phyloP scores from a whole-genome alignment of 2,888 invertebrate genomes.

The Dryadula phaetusa region DNA sequence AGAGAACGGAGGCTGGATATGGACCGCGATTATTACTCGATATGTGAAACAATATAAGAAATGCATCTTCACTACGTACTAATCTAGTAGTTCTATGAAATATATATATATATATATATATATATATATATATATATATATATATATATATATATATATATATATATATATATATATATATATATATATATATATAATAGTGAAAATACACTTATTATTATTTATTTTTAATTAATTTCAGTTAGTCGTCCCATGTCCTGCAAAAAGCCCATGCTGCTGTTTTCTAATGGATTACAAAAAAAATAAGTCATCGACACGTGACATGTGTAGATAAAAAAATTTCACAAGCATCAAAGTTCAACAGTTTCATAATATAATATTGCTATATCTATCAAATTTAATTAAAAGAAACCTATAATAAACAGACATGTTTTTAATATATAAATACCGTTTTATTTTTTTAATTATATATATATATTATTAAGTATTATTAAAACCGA shows the following conservation, averaged over 20 bases:
- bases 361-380: neutral
- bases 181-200: neutral
- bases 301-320: neutral
- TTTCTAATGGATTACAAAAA: conserved; percentile 17
- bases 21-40: neutral
- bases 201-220: conserved; percentile 24
- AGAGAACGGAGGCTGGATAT: neutral
- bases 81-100: neutral
- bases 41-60: conserved; percentile 17
- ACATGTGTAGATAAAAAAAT: neutral
- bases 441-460: too few relatives aligned
- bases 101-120: neutral
- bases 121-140: neutral
- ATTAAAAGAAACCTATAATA: too few relatives aligned
- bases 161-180: neutral
- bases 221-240: conserved; percentile 8
- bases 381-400: neutral
- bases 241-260: conserved; percentile 42
- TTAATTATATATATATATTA: too few relatives aligned
- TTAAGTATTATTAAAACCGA: too few relatives aligned
- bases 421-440: too few relatives aligned
- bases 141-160: neutral
- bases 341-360: neutral
- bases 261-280: conserved; percentile 67
- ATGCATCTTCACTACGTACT: conserved; percentile 25